Evolutionary conservation across 2,888 invertebrate species (phyloP).

Genomic region (Mythimna pallens): DNA sequence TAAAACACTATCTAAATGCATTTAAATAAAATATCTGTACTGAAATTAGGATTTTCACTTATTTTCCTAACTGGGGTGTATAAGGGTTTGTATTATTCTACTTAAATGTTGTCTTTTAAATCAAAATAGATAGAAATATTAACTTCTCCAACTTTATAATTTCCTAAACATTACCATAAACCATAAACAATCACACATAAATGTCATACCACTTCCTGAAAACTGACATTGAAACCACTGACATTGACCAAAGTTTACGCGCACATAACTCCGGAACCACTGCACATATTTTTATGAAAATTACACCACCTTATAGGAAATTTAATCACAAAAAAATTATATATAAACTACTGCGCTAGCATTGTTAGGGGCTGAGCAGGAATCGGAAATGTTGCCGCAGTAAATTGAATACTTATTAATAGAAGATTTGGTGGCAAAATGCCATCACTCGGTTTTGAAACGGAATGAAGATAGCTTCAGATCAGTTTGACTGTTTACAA

Average conservation of each 20-base stretch:
- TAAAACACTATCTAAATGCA: too few species aligned
- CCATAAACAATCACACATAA: constrained; percentile 4
- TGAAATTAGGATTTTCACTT: too few species aligned
- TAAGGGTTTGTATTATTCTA: too few species aligned
- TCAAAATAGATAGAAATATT: neutral
- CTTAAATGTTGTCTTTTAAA: neutral
- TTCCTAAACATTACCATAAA: constrained; percentile 31
- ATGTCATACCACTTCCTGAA: constrained; percentile 34
- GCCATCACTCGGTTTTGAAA: constrained; percentile 41
- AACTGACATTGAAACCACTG: constrained; percentile 40
- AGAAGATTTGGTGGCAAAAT: constrained; percentile 46
- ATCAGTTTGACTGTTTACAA: constrained; percentile 34
- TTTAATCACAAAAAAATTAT: neutral
- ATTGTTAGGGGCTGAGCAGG: constrained; percentile 20
- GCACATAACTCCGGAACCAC: constrained; percentile 27
- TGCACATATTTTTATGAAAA: constrained; percentile 36
- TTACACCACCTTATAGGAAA: neutral
- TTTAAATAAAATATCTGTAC: too few species aligned
- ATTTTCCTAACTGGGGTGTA: too few species aligned
- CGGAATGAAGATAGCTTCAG: constrained; percentile 39
- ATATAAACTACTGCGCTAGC: neutral
- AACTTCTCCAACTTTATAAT: neutral
- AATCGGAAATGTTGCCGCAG: constrained; percentile 5
- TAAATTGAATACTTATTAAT: constrained; percentile 31
- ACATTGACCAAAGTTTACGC: constrained; percentile 35